Conservation (phyloP, 2,113 vertebrate species). For the Dicerorhinus sumatrensis region DNA sequence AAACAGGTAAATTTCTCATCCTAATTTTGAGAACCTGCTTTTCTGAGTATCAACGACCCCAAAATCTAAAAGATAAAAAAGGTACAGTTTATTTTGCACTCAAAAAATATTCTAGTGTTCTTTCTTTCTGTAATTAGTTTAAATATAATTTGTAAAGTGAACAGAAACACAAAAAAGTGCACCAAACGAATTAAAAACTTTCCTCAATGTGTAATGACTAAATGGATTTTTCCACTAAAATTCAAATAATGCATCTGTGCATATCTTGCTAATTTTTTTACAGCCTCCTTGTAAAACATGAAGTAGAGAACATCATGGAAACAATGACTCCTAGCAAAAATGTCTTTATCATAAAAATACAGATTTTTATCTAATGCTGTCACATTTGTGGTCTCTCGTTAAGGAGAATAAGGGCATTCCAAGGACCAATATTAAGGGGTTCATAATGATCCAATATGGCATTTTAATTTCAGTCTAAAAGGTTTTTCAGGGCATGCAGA, state of each 20-base stretch:
- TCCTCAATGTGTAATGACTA: conserved; percentile 75
- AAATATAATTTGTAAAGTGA: conserved; percentile 69
- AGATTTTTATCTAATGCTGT: conserved; percentile 76
- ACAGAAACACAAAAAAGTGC: conserved; percentile 63
- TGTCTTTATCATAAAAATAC: conserved; percentile 76
- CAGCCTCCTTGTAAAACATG: conserved; percentile 76
- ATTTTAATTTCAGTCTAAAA: conserved; percentile 71
- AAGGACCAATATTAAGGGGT: conserved; percentile 61
- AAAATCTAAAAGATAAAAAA: conserved; percentile 57
- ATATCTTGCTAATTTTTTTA: conserved; percentile 70
- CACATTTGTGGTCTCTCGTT: conserved; percentile 67
- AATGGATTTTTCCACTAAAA: conserved; percentile 83
- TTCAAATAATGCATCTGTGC: conserved; percentile 78
- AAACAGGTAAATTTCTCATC: conserved; percentile 54
- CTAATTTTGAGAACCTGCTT: conserved; percentile 63
- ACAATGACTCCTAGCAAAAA: conserved; percentile 78
- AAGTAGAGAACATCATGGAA: conserved; percentile 77
- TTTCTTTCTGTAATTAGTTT: conserved; percentile 48
- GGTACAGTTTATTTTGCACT: conserved; percentile 57
- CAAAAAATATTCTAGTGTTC: conserved; percentile 42
- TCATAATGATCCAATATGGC: conserved; percentile 56
- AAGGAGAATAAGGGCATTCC: conserved; percentile 60
- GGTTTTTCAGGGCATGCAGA: conserved; percentile 49
- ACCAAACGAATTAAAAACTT: conserved; percentile 78
- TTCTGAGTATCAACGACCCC: conserved; percentile 46